Evolutionary conservation across 2,113 vertebrate species (phyloP).

Genomic region (Vidua chalybeata): DNA sequence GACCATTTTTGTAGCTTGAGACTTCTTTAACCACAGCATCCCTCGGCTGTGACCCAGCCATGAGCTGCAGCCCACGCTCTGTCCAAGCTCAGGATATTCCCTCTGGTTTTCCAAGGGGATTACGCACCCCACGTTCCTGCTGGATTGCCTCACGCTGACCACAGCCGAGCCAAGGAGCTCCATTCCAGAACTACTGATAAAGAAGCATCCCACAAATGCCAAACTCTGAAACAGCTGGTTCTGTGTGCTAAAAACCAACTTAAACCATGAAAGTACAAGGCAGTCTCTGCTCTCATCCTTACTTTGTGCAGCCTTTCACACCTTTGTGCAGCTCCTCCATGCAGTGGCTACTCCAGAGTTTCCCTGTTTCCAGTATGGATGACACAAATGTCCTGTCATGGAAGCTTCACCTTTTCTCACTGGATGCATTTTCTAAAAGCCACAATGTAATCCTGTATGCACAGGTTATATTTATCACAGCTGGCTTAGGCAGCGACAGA

Average conservation of each 20-base stretch:
- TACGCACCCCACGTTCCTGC: background rate
- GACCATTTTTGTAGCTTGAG: background rate
- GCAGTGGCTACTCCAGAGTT: background rate
- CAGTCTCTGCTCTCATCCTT: background rate
- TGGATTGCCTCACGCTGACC: background rate
- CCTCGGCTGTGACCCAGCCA: background rate
- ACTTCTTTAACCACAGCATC: background rate
- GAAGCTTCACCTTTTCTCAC: background rate
- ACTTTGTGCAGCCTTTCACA: background rate
- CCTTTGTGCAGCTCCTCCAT: background rate
- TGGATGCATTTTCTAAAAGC: background rate
- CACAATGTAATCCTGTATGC: background rate
- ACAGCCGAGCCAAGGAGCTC: rapidly evolving
- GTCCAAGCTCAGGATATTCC: background rate
- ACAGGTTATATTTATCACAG: constrained; percentile 47
- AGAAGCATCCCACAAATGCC: background rate
- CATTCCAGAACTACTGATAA: background rate
- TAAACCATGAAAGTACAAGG: background rate
- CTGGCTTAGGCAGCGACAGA: constrained; percentile 43
- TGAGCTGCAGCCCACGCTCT: background rate
- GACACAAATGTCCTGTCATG: background rate
- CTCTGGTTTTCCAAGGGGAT: background rate
- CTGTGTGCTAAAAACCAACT: background rate
- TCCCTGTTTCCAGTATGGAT: rapidly evolving
- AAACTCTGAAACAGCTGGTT: background rate